Conservation (phyloP, 2,797 vertebrate genomes). For the Vultur gryphus region DNA sequence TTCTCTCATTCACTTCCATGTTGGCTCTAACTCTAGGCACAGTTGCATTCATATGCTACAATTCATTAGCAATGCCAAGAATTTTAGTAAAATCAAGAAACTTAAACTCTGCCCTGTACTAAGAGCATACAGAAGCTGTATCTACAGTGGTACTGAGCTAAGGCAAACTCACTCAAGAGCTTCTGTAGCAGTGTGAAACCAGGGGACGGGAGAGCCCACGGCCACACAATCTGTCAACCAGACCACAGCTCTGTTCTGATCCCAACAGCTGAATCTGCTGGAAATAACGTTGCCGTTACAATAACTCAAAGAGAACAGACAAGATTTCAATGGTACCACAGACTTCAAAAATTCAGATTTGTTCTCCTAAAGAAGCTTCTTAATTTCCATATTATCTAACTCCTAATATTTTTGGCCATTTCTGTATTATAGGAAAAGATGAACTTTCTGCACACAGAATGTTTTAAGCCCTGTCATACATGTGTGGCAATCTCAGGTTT, state of each 20-base stretch:
- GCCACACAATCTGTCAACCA: neutral
- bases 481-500: neutral
- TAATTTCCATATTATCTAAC: too few species aligned
- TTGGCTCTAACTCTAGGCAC: neutral
- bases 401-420: neutral
- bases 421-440: neutral
- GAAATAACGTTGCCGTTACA: neutral
- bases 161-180: neutral
- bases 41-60: too few species aligned
- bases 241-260: too few species aligned
- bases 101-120: neutral
- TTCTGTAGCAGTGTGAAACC: neutral
- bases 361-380: neutral
- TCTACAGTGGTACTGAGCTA: neutral
- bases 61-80: neutral
- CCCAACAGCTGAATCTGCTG: neutral
- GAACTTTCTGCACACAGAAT: neutral
- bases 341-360: neutral
- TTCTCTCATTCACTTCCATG: neutral
- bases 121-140: neutral
- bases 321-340: neutral
- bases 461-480: neutral
- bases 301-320: neutral
- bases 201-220: accelerated
- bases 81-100: neutral